Evolutionary conservation across 2,797 vertebrate genomes (phyloP), one percentile per base, ranked within the genome.

Genomic region (Danio tinwini): DNA sequence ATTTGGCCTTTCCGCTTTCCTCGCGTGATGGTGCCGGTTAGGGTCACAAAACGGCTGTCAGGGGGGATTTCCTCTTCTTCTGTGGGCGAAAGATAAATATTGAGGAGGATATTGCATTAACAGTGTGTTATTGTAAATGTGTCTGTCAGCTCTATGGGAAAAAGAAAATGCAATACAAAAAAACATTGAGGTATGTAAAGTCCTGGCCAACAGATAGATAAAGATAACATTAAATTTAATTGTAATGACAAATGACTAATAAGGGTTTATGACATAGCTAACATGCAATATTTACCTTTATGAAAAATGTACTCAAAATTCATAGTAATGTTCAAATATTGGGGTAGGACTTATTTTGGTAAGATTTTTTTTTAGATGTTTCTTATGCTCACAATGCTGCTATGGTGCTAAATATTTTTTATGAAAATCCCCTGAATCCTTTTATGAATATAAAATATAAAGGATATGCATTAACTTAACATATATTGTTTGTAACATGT

Each of bases 1-100:
- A 96, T 92, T 87, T 96, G 95, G 64, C 95, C 95, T 83, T 96
- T 96, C 81, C 95, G 94, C 89, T 95, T 96, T 45, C 95, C 95
- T 19, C 95, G 91, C 1, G 95, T 96, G 87, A 96, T 95, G 68
- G 95, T 96, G 70, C 95, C 95, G 6, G 95, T 95, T 85, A 96
- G 88, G 19, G 95, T 96, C 80, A 96, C 94, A 1, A 94, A 96
- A 9, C 91, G 92, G 86, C 94, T 94, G 83, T 96, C 94, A 76
- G 90, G 85, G 72, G 92, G 93, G 87, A 92, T 82, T 74, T 89
- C 91, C 94, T 95, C 94, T 81, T 86, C 89, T 85, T 90, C 95
- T 95, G 82, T 5, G 39, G n/a, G 29, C 10, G 50, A 29, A 14
- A 61, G 47, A 47, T 29, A 40, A 13, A 37, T 21, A 53, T 58